phyloP scores from a whole-genome alignment of 2,888 invertebrate species.

The Pantelozetes paolii region DNA sequence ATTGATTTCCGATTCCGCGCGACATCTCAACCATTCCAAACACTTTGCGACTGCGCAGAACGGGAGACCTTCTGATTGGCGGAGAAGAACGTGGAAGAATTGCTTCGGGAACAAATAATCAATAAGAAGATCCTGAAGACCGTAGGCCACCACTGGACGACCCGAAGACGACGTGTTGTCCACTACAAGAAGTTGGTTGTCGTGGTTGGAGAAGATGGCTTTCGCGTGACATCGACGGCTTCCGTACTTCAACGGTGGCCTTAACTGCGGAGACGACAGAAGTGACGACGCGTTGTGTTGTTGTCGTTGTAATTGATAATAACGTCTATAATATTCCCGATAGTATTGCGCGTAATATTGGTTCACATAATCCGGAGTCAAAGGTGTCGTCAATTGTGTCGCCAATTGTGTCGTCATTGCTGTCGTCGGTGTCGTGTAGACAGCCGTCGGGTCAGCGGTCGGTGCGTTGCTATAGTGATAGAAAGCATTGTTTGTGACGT shows the following conservation, averaged over 20 bases:
- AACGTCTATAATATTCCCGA: constrained; percentile 23
- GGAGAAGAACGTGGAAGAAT: constrained; percentile 18
- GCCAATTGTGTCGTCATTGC: no score
- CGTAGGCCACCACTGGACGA: constrained; percentile 9
- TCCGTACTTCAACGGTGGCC: constrained; percentile 20
- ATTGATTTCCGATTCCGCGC: not conserved
- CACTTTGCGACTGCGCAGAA: constrained; percentile 7
- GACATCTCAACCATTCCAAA: no score
- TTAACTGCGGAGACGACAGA: no score
- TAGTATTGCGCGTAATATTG: constrained; percentile 30
- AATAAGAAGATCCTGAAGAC: constrained; percentile 11
- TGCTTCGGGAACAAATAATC: constrained; percentile 34
- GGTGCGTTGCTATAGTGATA: no score
- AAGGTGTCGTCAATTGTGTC: no score
- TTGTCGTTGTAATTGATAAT: not conserved
- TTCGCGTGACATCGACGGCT: not conserved
- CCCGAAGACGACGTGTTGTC: no score
- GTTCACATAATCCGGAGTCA: no score
- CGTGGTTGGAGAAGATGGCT: not conserved
- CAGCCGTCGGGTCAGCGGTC: no score
- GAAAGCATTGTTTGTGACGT: not conserved
- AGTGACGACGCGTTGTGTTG: not conserved
- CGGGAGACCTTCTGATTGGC: no score
- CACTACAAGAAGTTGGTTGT: constrained; percentile 20
- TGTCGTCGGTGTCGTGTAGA: no score